phyloP scores from a whole-genome alignment of 2,888 invertebrate genomes.

The Apamea monoglypha region DNA sequence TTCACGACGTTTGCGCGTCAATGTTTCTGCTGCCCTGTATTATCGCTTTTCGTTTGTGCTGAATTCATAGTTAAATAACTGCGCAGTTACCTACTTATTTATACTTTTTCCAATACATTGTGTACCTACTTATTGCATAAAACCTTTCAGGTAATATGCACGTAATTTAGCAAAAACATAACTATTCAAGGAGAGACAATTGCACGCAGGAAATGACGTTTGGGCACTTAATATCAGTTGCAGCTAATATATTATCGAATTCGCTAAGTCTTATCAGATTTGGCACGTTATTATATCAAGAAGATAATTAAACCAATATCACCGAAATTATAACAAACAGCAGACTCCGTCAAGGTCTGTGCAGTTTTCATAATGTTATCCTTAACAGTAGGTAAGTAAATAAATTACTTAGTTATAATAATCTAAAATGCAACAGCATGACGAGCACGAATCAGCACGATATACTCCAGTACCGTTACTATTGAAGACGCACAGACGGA shows the following conservation, averaged over 20 bases:
- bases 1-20: too few relatives aligned
- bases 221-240: conserved; percentile 12
- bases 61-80: conserved; percentile 7
- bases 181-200: conserved; percentile 9
- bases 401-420: conserved; percentile 7
- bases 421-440: conserved; percentile 26
- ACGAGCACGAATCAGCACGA: conserved; percentile 26
- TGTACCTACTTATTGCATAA: conserved; percentile 1
- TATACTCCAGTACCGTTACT: conserved; percentile 44
- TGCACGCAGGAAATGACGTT: conserved; percentile 15
- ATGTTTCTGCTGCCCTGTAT: too few relatives aligned
- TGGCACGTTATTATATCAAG: conserved; percentile 16
- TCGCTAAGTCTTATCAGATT: conserved; percentile 27
- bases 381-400: conserved; percentile 16
- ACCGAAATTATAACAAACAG: conserved; percentile 33
- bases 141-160: not conserved
- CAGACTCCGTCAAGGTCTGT: conserved; percentile 26
- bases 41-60: not conserved
- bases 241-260: conserved; percentile 30
- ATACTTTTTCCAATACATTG: conserved; percentile 3
- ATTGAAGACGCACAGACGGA: conserved; percentile 32
- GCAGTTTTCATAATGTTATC: conserved; percentile 19
- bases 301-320: conserved; percentile 49
- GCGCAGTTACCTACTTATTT: not conserved
- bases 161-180: not conserved